phyloP scores from a whole-genome alignment of 2,888 invertebrate genomes.

The Lumbricus terrestris region DNA sequence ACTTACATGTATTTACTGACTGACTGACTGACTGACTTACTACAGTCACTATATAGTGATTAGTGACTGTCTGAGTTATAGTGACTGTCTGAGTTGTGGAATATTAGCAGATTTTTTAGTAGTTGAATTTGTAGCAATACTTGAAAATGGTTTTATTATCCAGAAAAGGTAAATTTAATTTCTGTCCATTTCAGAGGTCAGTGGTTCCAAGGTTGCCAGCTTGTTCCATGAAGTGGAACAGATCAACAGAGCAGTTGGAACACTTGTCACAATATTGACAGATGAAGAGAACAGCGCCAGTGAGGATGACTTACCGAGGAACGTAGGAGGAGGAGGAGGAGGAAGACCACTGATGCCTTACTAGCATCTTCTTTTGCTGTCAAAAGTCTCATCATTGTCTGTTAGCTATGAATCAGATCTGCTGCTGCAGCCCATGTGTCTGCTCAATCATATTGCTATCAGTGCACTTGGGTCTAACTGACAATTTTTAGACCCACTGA shows the following conservation, averaged over 20 bases:
- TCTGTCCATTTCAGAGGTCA: neutral
- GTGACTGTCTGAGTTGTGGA: too few relatives aligned
- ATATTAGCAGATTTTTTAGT: neutral
- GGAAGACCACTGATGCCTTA: conserved; percentile 13
- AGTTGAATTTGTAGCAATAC: neutral
- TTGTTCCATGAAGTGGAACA: conserved; percentile 85
- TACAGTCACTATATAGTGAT: too few relatives aligned
- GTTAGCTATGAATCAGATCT: neutral
- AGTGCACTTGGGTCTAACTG: neutral
- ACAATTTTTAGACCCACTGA: neutral
- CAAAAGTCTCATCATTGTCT: too few relatives aligned
- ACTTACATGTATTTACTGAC: too few relatives aligned
- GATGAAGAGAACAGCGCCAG: conserved; percentile 65
- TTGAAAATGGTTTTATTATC: neutral
- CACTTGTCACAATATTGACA: conserved; percentile 84
- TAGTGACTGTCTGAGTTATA: too few relatives aligned
- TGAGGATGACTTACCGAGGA: neutral
- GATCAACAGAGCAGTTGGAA: conserved; percentile 81
- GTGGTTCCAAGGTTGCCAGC: conserved; percentile 65
- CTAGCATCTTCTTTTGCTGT: neutral
- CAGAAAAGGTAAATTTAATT: too few relatives aligned
- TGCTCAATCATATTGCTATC: neutral
- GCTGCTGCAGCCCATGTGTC: neutral
- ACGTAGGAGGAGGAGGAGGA: neutral
- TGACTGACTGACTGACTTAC: too few relatives aligned